phyloP scores from a whole-genome alignment of 2,888 invertebrate species.

The Ornithoptera priamus region DNA sequence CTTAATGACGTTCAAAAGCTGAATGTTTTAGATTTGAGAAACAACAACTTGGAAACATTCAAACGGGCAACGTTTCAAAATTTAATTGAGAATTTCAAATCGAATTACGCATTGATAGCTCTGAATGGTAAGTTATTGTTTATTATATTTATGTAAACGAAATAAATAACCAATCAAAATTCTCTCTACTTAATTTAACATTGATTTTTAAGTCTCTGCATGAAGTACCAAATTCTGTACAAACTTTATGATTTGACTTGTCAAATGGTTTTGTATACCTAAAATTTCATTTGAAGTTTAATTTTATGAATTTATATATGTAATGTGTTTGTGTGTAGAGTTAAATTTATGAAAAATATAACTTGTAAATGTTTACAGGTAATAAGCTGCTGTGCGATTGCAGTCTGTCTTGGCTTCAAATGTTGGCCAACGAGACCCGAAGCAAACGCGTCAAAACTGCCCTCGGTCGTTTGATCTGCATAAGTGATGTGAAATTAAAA shows the following conservation, averaged over 20 bases:
- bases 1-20: conserved; percentile 86
- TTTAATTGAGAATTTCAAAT: conserved; percentile 85
- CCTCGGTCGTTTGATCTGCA: conserved; percentile 85
- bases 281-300: no score
- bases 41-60: conserved; percentile 87
- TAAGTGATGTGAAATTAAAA: conserved; percentile 75
- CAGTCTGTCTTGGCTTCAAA: conserved; percentile 88
- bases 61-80: conserved; percentile 86
- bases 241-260: no score
- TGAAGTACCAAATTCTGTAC: no score
- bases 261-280: no score
- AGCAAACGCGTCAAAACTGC: conserved; percentile 83
- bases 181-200: no score
- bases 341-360: neutral
- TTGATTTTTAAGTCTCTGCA: no score
- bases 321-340: no score
- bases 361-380: conserved; percentile 78
- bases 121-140: conserved; percentile 84
- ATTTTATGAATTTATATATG: no score
- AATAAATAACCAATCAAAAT: neutral
- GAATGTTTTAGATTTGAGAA: conserved; percentile 87
- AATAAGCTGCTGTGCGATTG: conserved; percentile 91
- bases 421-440: conserved; percentile 86
- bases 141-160: neutral
- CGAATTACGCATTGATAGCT: conserved; percentile 86